A percentile compares a stretch with the other conserved stretches of the same genome.
phyloP scores from a whole-genome alignment of 37 sponge, comb jelly and placozoan genomes.

The Dysidea cf. avara region DNA sequence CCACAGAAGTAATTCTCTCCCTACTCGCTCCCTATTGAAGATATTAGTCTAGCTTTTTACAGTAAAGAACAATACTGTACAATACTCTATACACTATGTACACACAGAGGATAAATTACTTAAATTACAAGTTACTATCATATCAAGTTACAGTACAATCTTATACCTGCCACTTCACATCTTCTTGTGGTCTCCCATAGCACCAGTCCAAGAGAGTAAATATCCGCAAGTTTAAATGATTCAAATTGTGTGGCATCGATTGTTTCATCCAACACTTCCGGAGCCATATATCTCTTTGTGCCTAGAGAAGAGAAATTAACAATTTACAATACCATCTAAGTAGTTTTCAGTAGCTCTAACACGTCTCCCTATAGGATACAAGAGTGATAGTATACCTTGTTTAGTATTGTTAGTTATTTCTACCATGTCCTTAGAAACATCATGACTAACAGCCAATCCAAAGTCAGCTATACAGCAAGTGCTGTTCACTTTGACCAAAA shows the following conservation, averaged over 20 bases:
- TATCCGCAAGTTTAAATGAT: constrained; percentile 33
- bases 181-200: constrained; percentile 65
- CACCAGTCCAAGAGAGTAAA: constrained; percentile 63
- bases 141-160: background rate
- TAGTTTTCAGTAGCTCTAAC: background rate
- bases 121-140: no score
- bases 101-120: no score
- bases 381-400: no score
- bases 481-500: constrained; percentile 48
- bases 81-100: no score
- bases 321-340: background rate
- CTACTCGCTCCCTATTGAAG: no score
- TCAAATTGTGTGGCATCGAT: constrained; percentile 5
- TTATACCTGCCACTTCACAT: constrained; percentile 40
- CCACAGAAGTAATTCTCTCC: no score
- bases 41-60: no score
- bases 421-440: background rate
- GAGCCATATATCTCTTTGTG: constrained; percentile 26
- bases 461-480: constrained; percentile 57
- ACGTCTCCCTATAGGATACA: background rate
- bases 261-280: constrained; percentile 34
- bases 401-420: no score
- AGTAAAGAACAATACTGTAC: no score
- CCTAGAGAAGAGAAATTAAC: background rate
- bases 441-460: constrained; percentile 25